A percentile compares a stretch with the other conserved stretches of the same genome.
Evolutionary conservation across 2,888 invertebrate genomes (phyloP).

Genomic region (Epinotia nisella): DNA sequence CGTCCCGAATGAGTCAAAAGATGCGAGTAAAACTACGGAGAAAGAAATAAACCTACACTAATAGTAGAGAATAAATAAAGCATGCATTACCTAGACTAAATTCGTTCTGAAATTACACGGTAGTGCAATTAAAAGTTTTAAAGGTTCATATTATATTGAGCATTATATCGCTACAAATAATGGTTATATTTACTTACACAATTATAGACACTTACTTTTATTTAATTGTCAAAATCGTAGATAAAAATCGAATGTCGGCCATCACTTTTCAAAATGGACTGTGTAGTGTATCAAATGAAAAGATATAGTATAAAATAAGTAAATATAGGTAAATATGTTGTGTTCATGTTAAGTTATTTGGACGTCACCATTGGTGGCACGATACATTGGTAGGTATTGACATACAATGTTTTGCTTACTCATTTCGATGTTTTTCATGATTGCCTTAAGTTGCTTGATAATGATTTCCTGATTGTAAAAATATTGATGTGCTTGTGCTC

Average conservation of each 20-base stretch:
- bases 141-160: slow-evolving; percentile 70
- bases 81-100: slow-evolving; percentile 57
- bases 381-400: not conserved
- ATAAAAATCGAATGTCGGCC: slow-evolving; percentile 18
- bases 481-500: not conserved
- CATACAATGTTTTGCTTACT: not conserved
- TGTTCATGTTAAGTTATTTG: slow-evolving; percentile 12
- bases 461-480: slow-evolving; percentile 10
- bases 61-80: slow-evolving; percentile 56
- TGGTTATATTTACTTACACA: slow-evolving; percentile 37
- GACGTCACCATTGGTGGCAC: not conserved
- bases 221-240: slow-evolving; percentile 30
- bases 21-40: slow-evolving; percentile 63
- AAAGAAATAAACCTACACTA: slow-evolving; percentile 75
- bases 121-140: slow-evolving; percentile 80
- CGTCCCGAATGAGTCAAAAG: slow-evolving; percentile 63
- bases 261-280: slow-evolving; percentile 33
- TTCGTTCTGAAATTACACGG: slow-evolving; percentile 57
- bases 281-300: slow-evolving; percentile 33
- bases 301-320: too few species aligned
- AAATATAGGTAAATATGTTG: too few species aligned
- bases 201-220: slow-evolving; percentile 40
- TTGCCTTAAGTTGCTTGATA: not conserved
- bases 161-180: slow-evolving; percentile 49
- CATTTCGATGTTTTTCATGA: not conserved